A percentile compares a stretch with the other conserved stretches of the same genome.
Evolutionary conservation across 2,113 vertebrate species (phyloP).

Genomic region (Catharus bicknelli): DNA sequence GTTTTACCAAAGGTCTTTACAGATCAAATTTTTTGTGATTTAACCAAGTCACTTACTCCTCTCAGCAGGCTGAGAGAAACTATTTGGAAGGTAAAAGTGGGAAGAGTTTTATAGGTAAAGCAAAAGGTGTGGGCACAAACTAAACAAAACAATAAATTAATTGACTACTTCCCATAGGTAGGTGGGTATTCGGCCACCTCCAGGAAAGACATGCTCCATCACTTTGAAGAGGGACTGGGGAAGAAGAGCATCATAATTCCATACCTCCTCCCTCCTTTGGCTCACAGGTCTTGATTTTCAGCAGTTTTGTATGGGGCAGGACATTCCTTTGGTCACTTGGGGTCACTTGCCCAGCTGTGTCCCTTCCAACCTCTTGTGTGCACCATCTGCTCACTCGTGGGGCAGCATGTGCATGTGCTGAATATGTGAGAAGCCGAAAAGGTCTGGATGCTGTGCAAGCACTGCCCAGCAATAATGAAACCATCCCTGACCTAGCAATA

Average conservation of each 20-base stretch:
- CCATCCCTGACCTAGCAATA: neutral
- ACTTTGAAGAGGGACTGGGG: fast-evolving
- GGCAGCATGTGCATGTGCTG: neutral
- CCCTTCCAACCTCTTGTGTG: neutral
- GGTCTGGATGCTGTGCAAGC: neutral
- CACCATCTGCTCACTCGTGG: fast-evolving
- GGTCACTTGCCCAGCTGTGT: neutral
- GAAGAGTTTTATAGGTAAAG: neutral
- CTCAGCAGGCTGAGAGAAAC: neutral
- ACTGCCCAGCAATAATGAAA: neutral
- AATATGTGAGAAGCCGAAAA: neutral
- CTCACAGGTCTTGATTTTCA: neutral
- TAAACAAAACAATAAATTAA: neutral
- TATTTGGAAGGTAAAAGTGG: neutral
- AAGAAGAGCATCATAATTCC: neutral
- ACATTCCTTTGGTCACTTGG: neutral
- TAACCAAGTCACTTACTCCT: neutral
- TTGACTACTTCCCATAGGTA: fast-evolving
- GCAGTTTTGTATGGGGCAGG: fast-evolving
- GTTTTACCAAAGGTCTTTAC: neutral
- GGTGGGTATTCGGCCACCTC: neutral
- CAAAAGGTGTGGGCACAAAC: fast-evolving
- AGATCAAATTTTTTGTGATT: neutral
- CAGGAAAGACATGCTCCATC: neutral
- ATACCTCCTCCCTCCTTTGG: neutral